Evolutionary conservation across 23 tunicate genomes (phyloP).

Genomic region (Aplidium turbinatum): DNA sequence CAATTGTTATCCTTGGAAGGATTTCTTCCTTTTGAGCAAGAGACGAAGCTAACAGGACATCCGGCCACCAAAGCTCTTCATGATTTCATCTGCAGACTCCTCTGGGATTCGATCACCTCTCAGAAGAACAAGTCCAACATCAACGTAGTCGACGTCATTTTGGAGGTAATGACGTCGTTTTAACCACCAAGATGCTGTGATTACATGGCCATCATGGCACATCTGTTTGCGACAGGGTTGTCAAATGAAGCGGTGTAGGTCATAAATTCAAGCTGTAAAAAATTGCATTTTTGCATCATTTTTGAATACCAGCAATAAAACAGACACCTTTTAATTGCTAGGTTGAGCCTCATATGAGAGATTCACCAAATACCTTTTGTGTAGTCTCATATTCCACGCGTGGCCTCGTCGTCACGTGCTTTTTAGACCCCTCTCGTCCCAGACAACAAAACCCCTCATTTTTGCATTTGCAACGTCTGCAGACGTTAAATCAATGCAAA

Average conservation of each 20-base stretch:
- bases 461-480: no score
- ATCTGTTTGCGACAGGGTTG: no score
- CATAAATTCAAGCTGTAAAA: background rate
- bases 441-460: no score
- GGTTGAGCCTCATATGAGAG: no score
- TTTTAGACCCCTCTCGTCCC: no score
- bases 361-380: no score
- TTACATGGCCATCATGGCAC: no score
- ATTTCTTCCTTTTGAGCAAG: conserved; percentile 7
- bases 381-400: no score
- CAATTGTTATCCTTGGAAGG: conserved; percentile 29
- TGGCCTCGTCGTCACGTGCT: no score
- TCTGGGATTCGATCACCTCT: conserved; percentile 63
- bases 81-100: conserved; percentile 41
- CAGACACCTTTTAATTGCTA: no score
- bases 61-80: conserved; percentile 51
- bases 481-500: no score
- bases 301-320: no score
- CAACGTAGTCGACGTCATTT: conserved; percentile 41
- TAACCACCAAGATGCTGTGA: background rate
- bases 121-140: conserved; percentile 41
- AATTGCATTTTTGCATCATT: background rate
- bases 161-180: conserved; percentile 42
- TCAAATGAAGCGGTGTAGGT: background rate
- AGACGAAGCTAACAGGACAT: conserved; percentile 36